A percentile compares a stretch with the other conserved stretches of the same genome.
Evolutionary conservation across 2,113 vertebrate genomes (phyloP).

Genomic region (Hippocampus abdominalis): DNA sequence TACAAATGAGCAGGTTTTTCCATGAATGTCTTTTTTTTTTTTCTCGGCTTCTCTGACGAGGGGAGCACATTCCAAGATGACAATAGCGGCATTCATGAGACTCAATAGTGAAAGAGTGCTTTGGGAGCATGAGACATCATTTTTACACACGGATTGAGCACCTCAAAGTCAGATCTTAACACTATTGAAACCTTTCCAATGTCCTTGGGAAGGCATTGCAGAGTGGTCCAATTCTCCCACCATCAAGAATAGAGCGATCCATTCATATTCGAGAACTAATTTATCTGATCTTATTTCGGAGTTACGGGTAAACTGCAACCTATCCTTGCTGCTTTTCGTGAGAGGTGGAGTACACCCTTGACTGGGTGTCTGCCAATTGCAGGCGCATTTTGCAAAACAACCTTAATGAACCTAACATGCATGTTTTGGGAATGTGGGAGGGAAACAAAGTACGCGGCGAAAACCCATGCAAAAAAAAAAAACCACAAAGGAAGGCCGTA

Average conservation of each 20-base stretch:
- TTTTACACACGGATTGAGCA: not conserved
- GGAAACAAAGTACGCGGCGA: too few species aligned
- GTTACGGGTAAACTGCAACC: not conserved
- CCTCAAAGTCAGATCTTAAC: conserved; percentile 2
- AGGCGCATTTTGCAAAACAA: not conserved
- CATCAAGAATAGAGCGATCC: not conserved
- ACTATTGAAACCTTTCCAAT: not conserved
- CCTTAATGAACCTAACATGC: too few species aligned
- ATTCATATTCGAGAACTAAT: not conserved
- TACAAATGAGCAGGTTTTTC: conserved; percentile 8
- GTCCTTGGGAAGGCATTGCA: not conserved
- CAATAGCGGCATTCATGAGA: conserved; percentile 2
- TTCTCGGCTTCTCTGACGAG: not conserved
- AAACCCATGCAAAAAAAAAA: not conserved
- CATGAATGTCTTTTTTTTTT: conserved; percentile 4
- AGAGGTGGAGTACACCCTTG: not conserved
- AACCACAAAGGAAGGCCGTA: too few species aligned
- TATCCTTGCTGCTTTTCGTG: not conserved
- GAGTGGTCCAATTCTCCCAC: not conserved
- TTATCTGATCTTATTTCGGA: not conserved
- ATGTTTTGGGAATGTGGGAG: too few species aligned
- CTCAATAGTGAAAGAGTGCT: conserved; percentile 2
- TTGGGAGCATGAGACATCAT: conserved; percentile 3
- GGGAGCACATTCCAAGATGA: conserved; percentile 2
- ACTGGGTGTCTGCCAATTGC: not conserved